Evolutionary conservation across 1,140 invertebrate genomes (phyloP), one percentile per base, ranked within the genome.

Genomic region (Charaxes varanes): DNA sequence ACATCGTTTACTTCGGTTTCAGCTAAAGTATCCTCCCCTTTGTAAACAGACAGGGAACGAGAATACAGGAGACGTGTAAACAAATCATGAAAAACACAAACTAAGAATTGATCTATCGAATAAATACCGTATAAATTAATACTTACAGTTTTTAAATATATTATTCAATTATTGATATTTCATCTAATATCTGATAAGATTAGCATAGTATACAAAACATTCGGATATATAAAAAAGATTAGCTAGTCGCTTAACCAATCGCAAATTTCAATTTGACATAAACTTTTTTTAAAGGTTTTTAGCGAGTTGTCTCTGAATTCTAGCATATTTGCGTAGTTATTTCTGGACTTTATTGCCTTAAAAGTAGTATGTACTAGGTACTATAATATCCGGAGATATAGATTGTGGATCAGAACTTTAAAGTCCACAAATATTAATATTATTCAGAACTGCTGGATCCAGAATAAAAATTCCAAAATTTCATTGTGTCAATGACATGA

Each of bases 31-130:
- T 79, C 68, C 74, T 68, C 74, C 77, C 77, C 74, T 79, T 79
- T 73, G 68, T 77, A 79, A 79, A 76, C 70, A n/a, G n/a, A 73
- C 43, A 52, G 38, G 41, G 50, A 59, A 53, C 46, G 63, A 45
- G 53, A 51, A 59, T 54, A 50, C 49, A 62, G 48, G 61, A 71
- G 65, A 82, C 77, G 77, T 82, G 74, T 82, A 79, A 79, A 82
- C 78, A 79, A 78, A 47, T 38, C 38, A 16, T 14, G 28, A 8
- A 16, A n/a, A 30, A 54, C 46, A 49, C 30, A 54, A 28, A 37
- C 12, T 35, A 34, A 23, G 35, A 41, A 18, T n/a, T n/a, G n/a
- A n/a, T n/a, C n/a, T n/a, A n/a, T 13, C 12, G 13, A 18, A 16
- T 17, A 31, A 24, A 27, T 37, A 17, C 22, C n/a, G 7, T 41